Conservation (phyloP, 1,140 invertebrate genomes). For the Probaryconus sp. region DNA sequence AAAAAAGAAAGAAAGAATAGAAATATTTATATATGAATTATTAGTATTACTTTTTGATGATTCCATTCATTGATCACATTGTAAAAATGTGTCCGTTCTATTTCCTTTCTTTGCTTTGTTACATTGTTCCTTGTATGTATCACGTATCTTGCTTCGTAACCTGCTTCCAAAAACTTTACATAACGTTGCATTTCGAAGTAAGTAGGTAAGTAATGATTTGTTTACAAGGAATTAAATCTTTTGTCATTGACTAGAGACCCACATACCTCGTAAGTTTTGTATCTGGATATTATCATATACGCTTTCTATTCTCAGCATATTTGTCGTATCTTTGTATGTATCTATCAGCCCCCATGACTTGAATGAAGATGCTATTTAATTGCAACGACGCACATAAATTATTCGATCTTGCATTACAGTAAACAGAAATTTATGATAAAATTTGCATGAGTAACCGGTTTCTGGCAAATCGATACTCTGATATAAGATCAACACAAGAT, state of each 20-base stretch:
- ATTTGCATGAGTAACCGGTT: slow-evolving; percentile 52
- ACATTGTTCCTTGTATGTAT: not conserved
- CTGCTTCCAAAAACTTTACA: not conserved
- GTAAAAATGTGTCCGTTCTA: too few relatives aligned
- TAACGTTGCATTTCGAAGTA: slow-evolving; percentile 7
- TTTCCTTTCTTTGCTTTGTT: not conserved
- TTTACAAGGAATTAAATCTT: slow-evolving; percentile 33
- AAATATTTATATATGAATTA: too few relatives aligned
- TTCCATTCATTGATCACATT: too few relatives aligned
- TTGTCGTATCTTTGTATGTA: slow-evolving; percentile 40
- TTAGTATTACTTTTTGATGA: too few relatives aligned
- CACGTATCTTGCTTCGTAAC: not conserved
- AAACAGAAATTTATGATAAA: slow-evolving; percentile 55
- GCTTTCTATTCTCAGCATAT: slow-evolving; percentile 39
- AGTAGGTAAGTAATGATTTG: slow-evolving; percentile 36
- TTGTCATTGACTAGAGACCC: slow-evolving; percentile 31
- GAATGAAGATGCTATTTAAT: slow-evolving; percentile 58
- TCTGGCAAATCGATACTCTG: slow-evolving; percentile 40
- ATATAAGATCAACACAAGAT: slow-evolving; percentile 53
- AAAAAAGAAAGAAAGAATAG: too few relatives aligned
- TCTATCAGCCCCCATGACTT: slow-evolving; percentile 45
- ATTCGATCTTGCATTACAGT: slow-evolving; percentile 41
- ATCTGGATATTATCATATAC: slow-evolving; percentile 39
- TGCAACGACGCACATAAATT: slow-evolving; percentile 47
- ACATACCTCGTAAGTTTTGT: slow-evolving; percentile 22